Evolutionary conservation across 1,140 invertebrate species (phyloP).

Genomic region (Drosophila pruinosa): DNA sequence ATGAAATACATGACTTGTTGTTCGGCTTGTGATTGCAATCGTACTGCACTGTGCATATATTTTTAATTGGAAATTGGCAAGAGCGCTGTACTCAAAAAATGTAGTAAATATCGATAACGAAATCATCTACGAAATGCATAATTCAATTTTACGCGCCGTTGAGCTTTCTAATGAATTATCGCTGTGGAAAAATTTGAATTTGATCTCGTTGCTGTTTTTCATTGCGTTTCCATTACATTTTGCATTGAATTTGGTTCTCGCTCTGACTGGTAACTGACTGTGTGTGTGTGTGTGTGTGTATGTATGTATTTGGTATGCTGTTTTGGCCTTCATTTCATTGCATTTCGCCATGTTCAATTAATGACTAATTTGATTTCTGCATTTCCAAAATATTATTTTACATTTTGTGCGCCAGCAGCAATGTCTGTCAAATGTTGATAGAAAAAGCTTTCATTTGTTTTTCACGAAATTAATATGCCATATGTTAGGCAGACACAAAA

Average conservation of each 20-base stretch:
- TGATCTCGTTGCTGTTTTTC: conserved; percentile 44
- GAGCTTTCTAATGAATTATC: conserved; percentile 73
- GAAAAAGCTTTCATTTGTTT: too few species aligned
- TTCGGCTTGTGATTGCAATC: background rate
- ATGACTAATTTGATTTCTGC: conserved; percentile 61
- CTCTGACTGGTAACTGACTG: conserved; percentile 20
- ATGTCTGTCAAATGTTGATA: too few species aligned
- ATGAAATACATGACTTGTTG: background rate
- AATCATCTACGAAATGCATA: conserved; percentile 58
- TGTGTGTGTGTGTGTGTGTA: conserved; percentile 29
- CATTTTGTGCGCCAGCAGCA: conserved; percentile 1
- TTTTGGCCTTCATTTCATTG: conserved; percentile 32
- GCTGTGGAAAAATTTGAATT: conserved; percentile 35
- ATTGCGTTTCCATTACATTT: conserved; percentile 69
- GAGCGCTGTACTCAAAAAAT: conserved; percentile 3
- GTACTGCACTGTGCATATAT: background rate
- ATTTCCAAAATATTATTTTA: conserved; percentile 42
- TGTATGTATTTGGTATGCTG: conserved; percentile 16
- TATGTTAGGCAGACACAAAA: conserved; percentile 18
- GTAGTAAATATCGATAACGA: conserved; percentile 31
- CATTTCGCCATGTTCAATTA: conserved; percentile 46
- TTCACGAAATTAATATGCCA: conserved; percentile 6
- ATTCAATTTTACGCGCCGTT: conserved; percentile 71
- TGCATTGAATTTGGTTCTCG: conserved; percentile 27
- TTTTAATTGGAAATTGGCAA: conserved; percentile 29